Percentiles rank a stretch among this genome's conserved stretches.
phyloP scores from a whole-genome alignment of 2,797 vertebrate genomes.

The Clamator glandarius region DNA sequence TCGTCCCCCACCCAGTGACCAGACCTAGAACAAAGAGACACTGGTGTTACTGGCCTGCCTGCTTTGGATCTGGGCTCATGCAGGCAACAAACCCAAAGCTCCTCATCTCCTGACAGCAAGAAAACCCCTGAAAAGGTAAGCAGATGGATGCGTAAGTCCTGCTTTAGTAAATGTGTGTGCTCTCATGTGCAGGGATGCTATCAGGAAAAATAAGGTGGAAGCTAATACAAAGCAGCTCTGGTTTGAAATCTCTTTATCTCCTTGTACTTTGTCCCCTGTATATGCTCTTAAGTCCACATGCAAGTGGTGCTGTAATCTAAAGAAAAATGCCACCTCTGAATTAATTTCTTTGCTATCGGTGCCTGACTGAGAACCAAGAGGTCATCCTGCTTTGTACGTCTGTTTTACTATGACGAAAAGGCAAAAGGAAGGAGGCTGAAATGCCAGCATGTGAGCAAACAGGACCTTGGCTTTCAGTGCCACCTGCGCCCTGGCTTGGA shows the following conservation, averaged over 20 bases:
- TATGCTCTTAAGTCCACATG: background rate
- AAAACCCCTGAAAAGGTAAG: background rate
- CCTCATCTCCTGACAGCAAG: background rate
- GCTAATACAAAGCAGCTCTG: background rate
- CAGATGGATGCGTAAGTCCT: background rate
- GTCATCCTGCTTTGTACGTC: background rate
- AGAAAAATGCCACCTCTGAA: background rate
- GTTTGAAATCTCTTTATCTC: background rate
- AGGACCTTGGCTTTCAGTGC: too few species aligned
- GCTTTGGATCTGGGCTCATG: background rate
- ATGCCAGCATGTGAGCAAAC: background rate
- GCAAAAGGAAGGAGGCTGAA: background rate
- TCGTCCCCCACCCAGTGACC: constrained; percentile 88
- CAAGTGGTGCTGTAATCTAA: background rate
- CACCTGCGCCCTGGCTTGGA: too few species aligned
- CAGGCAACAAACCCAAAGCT: background rate
- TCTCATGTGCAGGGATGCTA: background rate
- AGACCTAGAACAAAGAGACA: constrained; percentile 76
- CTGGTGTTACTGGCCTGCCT: background rate
- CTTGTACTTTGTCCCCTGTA: background rate
- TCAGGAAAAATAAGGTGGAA: background rate
- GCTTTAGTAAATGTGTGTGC: background rate
- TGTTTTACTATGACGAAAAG: background rate
- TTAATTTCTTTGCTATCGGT: background rate
- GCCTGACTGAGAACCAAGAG: background rate